phyloP scores from a whole-genome alignment of 1,140 invertebrate species.

The Drosophila serrata region DNA sequence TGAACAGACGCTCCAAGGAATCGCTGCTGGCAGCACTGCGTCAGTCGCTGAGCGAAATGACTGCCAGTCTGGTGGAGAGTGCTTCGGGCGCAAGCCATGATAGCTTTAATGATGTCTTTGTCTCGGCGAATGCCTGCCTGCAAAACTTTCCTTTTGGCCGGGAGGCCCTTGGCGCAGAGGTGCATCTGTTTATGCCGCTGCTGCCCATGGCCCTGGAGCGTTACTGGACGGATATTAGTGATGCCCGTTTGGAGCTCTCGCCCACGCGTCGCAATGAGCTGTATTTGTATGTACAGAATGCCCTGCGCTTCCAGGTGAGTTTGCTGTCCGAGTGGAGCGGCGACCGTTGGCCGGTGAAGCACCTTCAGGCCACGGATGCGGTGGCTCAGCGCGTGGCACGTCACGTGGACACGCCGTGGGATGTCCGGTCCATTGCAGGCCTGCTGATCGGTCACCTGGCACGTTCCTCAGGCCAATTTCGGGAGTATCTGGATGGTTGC shows the following conservation, averaged over 20 bases:
- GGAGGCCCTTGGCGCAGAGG: conserved; percentile 31
- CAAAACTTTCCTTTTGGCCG: conserved; percentile 58
- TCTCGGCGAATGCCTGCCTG: conserved; percentile 51
- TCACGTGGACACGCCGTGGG: conserved; percentile 60
- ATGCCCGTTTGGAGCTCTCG: conserved; percentile 17
- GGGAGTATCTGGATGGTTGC: conserved; percentile 20
- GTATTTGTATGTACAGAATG: conserved; percentile 57
- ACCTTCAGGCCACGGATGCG: neutral
- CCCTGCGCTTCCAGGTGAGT: conserved; percentile 60
- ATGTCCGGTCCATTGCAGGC: conserved; percentile 69
- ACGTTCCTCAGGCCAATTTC: conserved; percentile 22
- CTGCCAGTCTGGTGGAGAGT: neutral
- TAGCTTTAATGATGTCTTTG: conserved; percentile 44
- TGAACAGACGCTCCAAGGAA: conserved; percentile 14
- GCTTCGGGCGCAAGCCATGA: neutral
- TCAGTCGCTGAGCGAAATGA: conserved; percentile 19
- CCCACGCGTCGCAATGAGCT: conserved; percentile 65
- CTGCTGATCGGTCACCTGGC: conserved; percentile 53
- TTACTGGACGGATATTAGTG: conserved; percentile 42
- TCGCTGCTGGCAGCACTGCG: conserved; percentile 26
- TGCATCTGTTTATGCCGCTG: conserved; percentile 38
- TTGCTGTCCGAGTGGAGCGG: conserved; percentile 46
- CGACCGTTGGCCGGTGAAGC: neutral
- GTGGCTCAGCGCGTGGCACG: conserved; percentile 45
- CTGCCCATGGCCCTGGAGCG: conserved; percentile 28